Base-by-base conservation (phyloP, 1,140 invertebrate species). In the Samia ricini region DNA sequence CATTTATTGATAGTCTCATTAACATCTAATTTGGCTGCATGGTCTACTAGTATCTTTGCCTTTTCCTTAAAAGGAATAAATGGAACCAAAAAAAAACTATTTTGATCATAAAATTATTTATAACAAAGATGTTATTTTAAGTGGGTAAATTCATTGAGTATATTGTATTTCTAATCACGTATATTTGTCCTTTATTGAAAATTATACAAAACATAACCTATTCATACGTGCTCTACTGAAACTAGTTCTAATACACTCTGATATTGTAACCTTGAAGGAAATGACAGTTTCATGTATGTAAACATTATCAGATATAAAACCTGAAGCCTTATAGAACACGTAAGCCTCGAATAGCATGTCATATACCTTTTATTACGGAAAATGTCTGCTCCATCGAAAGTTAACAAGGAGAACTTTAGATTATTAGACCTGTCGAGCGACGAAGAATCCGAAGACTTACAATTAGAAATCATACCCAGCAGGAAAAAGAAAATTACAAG, bases 391-490 rank as follows among this genome's bases (percentile, higher is more conserved):
- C 74, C 84, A 63, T 74, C 77, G 36, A 91, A 90, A 73, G 91
- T 91, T 74, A 91, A 91, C 68, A 94, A 94, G 68, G 93, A 94
- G 88, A 93, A 93, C 51, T 93, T 93, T 77, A 92, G 93, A 69
- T 88, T 94, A 19, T 79, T 94, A 68, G 92, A 93, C 70, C 79
- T 92, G 55, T 90, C 93, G 20, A 93, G 92, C 36, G 92, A 93
- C 57, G 92, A 91, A 71, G 92, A 93, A 58, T 93, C 93, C 0
- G 92, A 93, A 68, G 84, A 92, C 57, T 89, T 93, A n/a, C 93
- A 93, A 74, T 75, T 94, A 77, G 91, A 93, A 64, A 86, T 93
- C 52, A 88, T 92, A 55, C 91, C 92, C 15, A 93, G 91, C 68
- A 93, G 93, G 69, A 92, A 91, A 76, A 93, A 92, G 77, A 84